phyloP scores from a whole-genome alignment of 2,888 invertebrate species.

The Galerucella calmariensis region DNA sequence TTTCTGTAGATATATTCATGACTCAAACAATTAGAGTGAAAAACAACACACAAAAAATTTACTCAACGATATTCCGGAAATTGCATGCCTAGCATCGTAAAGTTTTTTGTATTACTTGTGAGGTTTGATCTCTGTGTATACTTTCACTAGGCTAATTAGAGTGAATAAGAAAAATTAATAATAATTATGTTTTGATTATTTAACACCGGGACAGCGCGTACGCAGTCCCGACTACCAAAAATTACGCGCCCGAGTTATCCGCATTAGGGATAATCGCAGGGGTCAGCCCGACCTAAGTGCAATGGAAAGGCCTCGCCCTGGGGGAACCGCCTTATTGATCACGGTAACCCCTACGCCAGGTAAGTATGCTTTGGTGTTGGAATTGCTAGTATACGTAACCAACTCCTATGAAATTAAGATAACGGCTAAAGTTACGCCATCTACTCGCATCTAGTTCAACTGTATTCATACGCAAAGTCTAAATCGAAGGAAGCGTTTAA shows the following conservation, averaged over 20 bases:
- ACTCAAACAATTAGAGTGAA: no score
- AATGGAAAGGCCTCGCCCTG: slow-evolving; percentile 78
- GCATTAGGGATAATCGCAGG: slow-evolving; percentile 80
- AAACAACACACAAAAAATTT: no score
- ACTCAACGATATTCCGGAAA: no score
- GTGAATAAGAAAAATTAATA: no score
- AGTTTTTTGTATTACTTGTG: no score
- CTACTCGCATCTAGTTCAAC: not conserved
- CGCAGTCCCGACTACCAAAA: slow-evolving; percentile 77
- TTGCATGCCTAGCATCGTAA: no score
- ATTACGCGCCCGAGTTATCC: slow-evolving; percentile 78
- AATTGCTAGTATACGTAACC: not conserved
- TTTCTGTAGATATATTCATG: no score
- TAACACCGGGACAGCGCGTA: slow-evolving; percentile 70
- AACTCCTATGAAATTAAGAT: not conserved
- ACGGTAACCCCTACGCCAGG: slow-evolving; percentile 64
- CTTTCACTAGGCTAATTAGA: no score
- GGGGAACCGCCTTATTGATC: slow-evolving; percentile 78
- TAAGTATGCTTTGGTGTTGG: slow-evolving; percentile 43
- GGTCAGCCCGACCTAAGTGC: slow-evolving; percentile 80
- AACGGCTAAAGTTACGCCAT: slow-evolving; percentile 6
- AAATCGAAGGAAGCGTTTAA: no score
- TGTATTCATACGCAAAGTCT: no score
- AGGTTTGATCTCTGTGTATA: no score
- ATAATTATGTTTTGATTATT: slow-evolving; percentile 28